phyloP scores from a whole-genome alignment of 2,113 vertebrate genomes.

The Mionectes macconnelli region DNA sequence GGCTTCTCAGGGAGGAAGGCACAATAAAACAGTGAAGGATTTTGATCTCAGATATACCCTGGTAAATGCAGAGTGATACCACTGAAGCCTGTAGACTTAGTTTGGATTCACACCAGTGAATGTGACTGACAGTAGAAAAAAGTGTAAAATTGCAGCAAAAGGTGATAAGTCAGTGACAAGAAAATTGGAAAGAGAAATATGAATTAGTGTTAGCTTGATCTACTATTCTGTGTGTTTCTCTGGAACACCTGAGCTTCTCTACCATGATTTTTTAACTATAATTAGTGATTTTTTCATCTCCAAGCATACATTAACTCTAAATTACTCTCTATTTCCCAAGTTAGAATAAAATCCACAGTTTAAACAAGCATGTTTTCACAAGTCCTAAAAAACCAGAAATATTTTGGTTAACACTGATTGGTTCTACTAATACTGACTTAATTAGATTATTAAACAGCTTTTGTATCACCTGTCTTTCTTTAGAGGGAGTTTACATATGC shows the following conservation, averaged over 20 bases:
- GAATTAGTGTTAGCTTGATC: background rate
- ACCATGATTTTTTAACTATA: background rate
- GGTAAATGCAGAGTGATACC: background rate
- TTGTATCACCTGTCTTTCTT: background rate
- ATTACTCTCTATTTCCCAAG: background rate
- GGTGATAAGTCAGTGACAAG: constrained; percentile 5
- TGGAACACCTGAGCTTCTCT: background rate
- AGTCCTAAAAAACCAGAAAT: background rate
- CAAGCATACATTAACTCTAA: background rate
- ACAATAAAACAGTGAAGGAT: background rate
- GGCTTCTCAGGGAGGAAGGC: background rate
- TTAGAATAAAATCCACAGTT: background rate
- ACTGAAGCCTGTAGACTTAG: background rate
- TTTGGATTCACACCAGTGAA: constrained; percentile 3
- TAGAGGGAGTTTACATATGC: background rate
- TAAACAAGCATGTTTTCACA: background rate
- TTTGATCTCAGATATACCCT: background rate
- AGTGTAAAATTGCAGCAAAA: background rate
- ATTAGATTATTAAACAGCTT: background rate
- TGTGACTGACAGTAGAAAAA: background rate
- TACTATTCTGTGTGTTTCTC: background rate
- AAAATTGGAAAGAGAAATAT: constrained; percentile 31
- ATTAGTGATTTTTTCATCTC: background rate
- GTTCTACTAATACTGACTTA: background rate
- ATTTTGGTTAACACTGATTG: background rate